Evolutionary conservation across 2,888 invertebrate genomes (phyloP), one percentile per base, ranked within the genome.

Genomic region (Hemistola chrysoprasaria): DNA sequence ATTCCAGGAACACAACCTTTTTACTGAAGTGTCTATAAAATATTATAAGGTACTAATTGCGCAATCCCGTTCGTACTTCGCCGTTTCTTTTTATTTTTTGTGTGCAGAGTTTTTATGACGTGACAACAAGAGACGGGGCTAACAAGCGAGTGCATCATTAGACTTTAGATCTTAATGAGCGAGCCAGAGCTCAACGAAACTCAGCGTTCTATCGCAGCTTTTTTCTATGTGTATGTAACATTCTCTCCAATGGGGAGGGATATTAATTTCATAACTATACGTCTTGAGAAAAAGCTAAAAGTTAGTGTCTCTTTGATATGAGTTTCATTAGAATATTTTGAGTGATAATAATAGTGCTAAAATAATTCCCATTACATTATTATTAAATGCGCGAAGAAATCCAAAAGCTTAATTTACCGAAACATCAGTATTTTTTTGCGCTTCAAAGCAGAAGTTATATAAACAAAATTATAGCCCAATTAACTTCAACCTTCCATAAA

Each of bases 131-230:
- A 62, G 71, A 62, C 60, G 57, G 56, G 42, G 58, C 71, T 77
- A 78, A 75, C 76, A 76, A 78, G 76, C 73, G 53, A 53, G 64
- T 66, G 71, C 75, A 73, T 81, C 79, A 79, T 81, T 78, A 81
- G 75, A 57, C 62, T 56, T 51, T 38, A 58, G 53, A 46, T 57
- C 57, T 53, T 78, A 78, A 78, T 76, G 75, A 78, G 77, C 53
- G 47, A 57, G 26, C 37, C 49, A 56, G 56, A 50, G 55, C 61
- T 58, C 53, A 50, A 49, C 56, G 60, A 53, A 50, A 53, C 43
- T 53, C 35, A 32, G 33, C 29, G 29, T 20, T 38, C 23, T 60
- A 49, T 16, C 16, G 47, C 31, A 47, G 38, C 44, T 38, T 56
- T 49, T 49, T 50, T 46, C 40, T 39, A 30, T 16, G 42, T 46